These are phyloP conservation scores for Leptosomus discolor DNA, from an alignment of 2,113 vertebrate genomes.

Conservation along the genomic window DNA sequence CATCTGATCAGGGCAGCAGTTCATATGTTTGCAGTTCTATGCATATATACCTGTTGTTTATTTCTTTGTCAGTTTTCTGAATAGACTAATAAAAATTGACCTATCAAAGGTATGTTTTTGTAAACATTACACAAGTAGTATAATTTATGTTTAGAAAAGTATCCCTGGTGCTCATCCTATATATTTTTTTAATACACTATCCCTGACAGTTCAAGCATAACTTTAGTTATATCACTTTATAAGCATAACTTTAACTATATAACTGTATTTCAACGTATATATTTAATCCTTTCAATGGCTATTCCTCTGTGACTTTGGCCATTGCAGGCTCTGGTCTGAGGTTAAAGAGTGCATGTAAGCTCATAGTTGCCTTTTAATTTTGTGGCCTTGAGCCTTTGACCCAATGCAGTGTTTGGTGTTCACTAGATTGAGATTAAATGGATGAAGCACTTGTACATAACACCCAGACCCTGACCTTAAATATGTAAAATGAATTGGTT, in stretches of 20 bases:
- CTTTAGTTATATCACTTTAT: not conserved
- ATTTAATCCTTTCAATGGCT: constrained; percentile 15
- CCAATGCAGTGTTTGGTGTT: constrained; percentile 30
- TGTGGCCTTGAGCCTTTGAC: constrained; percentile 64
- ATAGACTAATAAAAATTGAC: not conserved
- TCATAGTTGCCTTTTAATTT: constrained; percentile 66
- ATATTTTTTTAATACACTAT: not conserved
- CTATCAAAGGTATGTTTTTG: not conserved
- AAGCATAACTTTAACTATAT: not conserved
- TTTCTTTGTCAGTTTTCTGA: not conserved
- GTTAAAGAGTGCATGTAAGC: constrained; percentile 43
- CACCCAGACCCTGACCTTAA: constrained; percentile 51
- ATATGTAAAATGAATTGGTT: constrained; percentile 67
- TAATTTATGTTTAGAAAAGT: not conserved
- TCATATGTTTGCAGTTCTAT: not conserved
- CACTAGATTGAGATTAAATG: constrained; percentile 56
- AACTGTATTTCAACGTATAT: not conserved
- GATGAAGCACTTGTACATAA: constrained; percentile 36
- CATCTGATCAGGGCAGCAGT: not conserved
- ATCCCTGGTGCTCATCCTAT: not conserved
- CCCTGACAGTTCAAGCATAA: not conserved
- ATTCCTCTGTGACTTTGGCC: not conserved
- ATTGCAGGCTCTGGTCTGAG: constrained; percentile 1
- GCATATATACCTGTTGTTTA: not conserved
- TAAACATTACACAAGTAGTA: not conserved